These are phyloP conservation scores for Galleria mellonella DNA, from an alignment of 1,140 invertebrate species.

Conservation along the genomic window DNA sequence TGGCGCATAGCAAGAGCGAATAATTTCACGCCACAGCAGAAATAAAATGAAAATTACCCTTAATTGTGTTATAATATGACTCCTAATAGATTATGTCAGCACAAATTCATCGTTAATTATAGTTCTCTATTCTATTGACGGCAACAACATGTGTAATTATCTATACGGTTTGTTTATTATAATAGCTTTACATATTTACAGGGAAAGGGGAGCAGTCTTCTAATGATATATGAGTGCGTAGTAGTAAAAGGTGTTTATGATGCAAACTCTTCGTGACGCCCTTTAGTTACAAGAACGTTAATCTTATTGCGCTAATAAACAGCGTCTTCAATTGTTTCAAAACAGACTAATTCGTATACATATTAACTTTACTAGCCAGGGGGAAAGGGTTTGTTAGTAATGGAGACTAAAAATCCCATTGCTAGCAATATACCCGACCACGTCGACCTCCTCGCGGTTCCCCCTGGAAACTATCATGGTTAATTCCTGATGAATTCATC, in stretches of 20 bases:
- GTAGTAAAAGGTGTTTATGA: neutral
- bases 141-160: slow-evolving; percentile 19
- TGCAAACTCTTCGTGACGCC: neutral
- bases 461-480: too few relatives aligned
- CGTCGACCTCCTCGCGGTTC: too few relatives aligned
- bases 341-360: too few relatives aligned
- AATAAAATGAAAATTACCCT: slow-evolving; percentile 32
- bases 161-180: slow-evolving; percentile 20
- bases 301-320: too few relatives aligned
- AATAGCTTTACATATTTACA: slow-evolving; percentile 6
- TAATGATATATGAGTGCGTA: too few relatives aligned
- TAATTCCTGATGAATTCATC: too few relatives aligned
- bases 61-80: slow-evolving; percentile 57
- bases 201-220: neutral
- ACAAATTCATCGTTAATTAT: slow-evolving; percentile 48
- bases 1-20: slow-evolving; percentile 13
- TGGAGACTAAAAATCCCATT: too few relatives aligned
- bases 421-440: too few relatives aligned
- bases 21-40: slow-evolving; percentile 49
- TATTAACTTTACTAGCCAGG: too few relatives aligned
- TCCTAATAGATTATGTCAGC: slow-evolving; percentile 41
- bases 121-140: slow-evolving; percentile 24
- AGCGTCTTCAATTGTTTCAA: too few relatives aligned
- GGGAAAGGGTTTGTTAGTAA: too few relatives aligned
- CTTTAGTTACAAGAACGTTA: neutral